Evolutionary conservation across 2,113 vertebrate species (phyloP).

Genomic region (Tetrao urogallus): DNA sequence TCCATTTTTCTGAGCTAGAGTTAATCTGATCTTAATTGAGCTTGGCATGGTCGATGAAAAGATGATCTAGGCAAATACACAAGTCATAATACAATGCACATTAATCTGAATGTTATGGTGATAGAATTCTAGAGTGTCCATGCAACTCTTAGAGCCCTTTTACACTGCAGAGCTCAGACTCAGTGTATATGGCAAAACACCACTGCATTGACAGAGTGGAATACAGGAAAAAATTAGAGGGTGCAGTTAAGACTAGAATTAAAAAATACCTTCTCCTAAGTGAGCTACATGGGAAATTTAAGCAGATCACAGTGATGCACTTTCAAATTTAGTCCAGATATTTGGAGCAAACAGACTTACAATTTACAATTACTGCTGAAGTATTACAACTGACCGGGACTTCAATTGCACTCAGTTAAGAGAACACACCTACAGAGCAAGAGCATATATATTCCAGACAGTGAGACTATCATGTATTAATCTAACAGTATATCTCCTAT

Average conservation of each 20-base stretch:
- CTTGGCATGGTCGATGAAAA: background rate
- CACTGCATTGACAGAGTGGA: background rate
- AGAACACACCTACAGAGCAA: background rate
- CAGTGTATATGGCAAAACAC: background rate
- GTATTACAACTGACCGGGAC: background rate
- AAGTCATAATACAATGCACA: fast-evolving
- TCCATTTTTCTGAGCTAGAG: background rate
- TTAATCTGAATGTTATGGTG: background rate
- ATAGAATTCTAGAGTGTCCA: background rate
- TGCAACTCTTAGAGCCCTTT: background rate
- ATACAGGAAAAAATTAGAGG: fast-evolving
- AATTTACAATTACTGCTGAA: background rate
- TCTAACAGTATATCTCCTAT: background rate
- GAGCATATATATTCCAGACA: background rate
- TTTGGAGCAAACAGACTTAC: slow-evolving; percentile 7
- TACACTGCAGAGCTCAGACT: background rate
- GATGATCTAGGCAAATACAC: background rate
- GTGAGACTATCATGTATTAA: background rate
- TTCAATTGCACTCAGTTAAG: background rate
- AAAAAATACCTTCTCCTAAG: background rate
- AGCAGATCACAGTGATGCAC: background rate
- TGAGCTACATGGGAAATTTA: background rate
- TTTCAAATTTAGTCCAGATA: slow-evolving; percentile 5
- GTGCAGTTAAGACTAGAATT: background rate
- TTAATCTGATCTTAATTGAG: background rate